A percentile compares a stretch with the other conserved stretches of the same genome.
Evolutionary conservation across 2,888 invertebrate genomes (phyloP).

Genomic region (Aplocera efformata): DNA sequence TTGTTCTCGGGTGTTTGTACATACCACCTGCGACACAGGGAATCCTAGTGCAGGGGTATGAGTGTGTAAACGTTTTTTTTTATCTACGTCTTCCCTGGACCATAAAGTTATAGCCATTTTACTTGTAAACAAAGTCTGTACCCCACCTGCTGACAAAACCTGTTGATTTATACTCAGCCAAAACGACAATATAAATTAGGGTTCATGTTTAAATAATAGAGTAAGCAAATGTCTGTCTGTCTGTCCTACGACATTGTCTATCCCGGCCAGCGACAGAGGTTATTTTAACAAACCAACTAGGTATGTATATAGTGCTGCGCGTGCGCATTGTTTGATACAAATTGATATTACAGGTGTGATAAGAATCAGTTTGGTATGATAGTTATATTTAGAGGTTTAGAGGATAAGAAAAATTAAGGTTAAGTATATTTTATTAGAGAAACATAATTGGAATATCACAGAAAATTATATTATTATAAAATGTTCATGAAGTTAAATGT

Average conservation of each 20-base stretch:
- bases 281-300: conserved; percentile 59
- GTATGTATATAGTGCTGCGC: conserved; percentile 49
- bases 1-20: too few relatives aligned
- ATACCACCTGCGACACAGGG: too few relatives aligned
- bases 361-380: conserved; percentile 4
- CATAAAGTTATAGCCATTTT: too few relatives aligned
- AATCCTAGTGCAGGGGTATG: too few relatives aligned
- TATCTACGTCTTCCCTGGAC: too few relatives aligned
- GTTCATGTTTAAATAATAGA: conserved; percentile 37
- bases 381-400: not conserved
- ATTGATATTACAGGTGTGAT: conserved; percentile 19
- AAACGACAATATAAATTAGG: conserved; percentile 38
- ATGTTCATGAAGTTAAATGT: too few relatives aligned
- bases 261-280: conserved; percentile 40
- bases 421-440: too few relatives aligned
- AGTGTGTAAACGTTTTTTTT: too few relatives aligned
- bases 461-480: too few relatives aligned
- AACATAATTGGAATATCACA: too few relatives aligned
- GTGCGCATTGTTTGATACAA: conserved; percentile 29
- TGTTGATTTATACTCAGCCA: not conserved
- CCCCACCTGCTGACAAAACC: conserved; percentile 4
- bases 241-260: conserved; percentile 43
- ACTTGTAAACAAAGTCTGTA: too few relatives aligned
- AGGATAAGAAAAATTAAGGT: too few relatives aligned
- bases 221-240: conserved; percentile 40